These are phyloP conservation scores for Bombylius discolor DNA, from an alignment of 2,888 invertebrate species.

Conservation along the genomic window DNA sequence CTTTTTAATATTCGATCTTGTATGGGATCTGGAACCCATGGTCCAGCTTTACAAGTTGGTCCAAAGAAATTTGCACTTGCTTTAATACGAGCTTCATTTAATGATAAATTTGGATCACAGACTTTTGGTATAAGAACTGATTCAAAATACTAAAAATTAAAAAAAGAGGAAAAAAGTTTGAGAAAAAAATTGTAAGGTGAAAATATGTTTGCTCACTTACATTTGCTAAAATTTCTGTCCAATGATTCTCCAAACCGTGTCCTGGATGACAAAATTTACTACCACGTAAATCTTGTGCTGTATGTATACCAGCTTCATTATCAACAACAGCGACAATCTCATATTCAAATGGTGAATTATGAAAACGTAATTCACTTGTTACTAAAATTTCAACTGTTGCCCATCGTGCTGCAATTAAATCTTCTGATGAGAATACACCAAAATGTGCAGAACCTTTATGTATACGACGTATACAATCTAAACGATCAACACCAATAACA, in stretches of 20 bases:
- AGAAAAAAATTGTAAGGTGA: background rate
- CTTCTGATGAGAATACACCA: slow-evolving; percentile 71
- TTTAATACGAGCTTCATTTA: slow-evolving; percentile 64
- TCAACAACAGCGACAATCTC: slow-evolving; percentile 54
- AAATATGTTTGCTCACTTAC: slow-evolving; percentile 37
- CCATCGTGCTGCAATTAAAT: slow-evolving; percentile 62
- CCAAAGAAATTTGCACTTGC: slow-evolving; percentile 63
- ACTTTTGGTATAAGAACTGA: slow-evolving; percentile 53
- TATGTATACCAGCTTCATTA: slow-evolving; percentile 45
- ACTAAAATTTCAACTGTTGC: slow-evolving; percentile 53
- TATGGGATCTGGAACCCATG: slow-evolving; percentile 57
- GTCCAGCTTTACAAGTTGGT: slow-evolving; percentile 73
- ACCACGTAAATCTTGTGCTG: slow-evolving; percentile 48
- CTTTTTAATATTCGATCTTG: slow-evolving; percentile 51
- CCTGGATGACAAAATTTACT: slow-evolving; percentile 74
- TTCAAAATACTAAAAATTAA: slow-evolving; percentile 53
- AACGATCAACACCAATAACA: slow-evolving; percentile 57
- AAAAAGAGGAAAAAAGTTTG: background rate
- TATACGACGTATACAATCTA: slow-evolving; percentile 69
- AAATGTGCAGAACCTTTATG: slow-evolving; percentile 69
- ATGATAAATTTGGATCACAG: slow-evolving; percentile 53
- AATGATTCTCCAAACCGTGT: slow-evolving; percentile 55
- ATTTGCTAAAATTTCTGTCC: slow-evolving; percentile 62
- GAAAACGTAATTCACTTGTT: slow-evolving; percentile 52
- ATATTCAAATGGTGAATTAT: slow-evolving; percentile 43